Evolutionary conservation across 1,140 invertebrate species (phyloP).

Genomic region (Maconellicoccus hirsutus): DNA sequence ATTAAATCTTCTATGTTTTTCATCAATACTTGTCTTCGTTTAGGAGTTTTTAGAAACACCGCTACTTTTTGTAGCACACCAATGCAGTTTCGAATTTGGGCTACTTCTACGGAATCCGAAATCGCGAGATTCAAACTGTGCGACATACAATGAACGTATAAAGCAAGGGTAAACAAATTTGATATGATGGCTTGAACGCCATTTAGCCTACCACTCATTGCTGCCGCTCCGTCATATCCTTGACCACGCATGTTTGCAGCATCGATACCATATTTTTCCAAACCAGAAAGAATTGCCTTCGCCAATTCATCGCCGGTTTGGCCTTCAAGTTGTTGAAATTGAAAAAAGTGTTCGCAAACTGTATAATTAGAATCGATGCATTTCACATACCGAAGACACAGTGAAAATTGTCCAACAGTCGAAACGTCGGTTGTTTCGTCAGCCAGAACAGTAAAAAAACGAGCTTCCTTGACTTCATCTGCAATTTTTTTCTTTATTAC

Average conservation of each 20-base stretch:
- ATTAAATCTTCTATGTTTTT: conserved; percentile 24
- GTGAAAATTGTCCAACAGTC: too few species aligned
- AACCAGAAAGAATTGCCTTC: too few species aligned
- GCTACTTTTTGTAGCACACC: conserved; percentile 14
- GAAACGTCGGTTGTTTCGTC: too few species aligned
- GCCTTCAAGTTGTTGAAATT: too few species aligned
- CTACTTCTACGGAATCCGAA: conserved; percentile 6
- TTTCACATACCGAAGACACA: too few species aligned
- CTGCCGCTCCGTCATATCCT: conserved; percentile 33
- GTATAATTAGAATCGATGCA: too few species aligned
- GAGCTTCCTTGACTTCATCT: too few species aligned
- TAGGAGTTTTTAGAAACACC: conserved; percentile 14
- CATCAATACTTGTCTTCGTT: conserved; percentile 17
- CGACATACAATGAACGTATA: conserved; percentile 18
- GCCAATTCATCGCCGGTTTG: too few species aligned
- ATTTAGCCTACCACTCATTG: conserved; percentile 31
- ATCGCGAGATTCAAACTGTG: conserved; percentile 24
- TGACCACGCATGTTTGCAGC: conserved; percentile 28
- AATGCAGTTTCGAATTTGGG: conserved; percentile 24
- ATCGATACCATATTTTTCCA: conserved; percentile 28
- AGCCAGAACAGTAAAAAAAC: too few species aligned
- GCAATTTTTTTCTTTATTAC: too few species aligned
- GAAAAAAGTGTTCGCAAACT: too few species aligned
- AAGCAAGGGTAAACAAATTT: background rate
- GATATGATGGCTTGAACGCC: conserved; percentile 26